Evolutionary conservation across 2,113 vertebrate species (phyloP).

Genomic region (Ramphastos sulfuratus): DNA sequence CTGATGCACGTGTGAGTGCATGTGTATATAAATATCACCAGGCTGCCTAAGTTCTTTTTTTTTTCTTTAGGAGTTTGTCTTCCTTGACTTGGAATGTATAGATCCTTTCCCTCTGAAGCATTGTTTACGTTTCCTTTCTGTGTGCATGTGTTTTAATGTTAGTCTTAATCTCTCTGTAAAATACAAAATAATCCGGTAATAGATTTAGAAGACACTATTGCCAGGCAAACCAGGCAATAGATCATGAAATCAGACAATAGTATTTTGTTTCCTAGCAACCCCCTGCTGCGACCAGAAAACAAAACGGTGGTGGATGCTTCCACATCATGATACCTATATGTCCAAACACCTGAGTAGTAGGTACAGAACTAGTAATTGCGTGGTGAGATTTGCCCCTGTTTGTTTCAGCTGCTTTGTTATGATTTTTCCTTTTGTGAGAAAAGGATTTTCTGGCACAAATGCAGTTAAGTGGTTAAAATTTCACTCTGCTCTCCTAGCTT

Average conservation of each 20-base stretch:
- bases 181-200: constrained; percentile 66
- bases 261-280: constrained; percentile 82
- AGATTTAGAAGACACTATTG: constrained; percentile 71
- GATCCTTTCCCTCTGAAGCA: not conserved
- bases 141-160: not conserved
- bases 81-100: not conserved
- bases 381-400: not conserved
- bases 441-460: not conserved
- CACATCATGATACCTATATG: constrained; percentile 45
- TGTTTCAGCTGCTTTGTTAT: not conserved
- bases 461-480: constrained; percentile 3
- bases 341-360: not conserved
- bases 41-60: not conserved
- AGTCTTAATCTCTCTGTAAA: not conserved
- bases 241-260: constrained; percentile 79
- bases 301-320: constrained; percentile 73
- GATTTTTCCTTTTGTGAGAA: not conserved
- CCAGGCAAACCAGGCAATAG: constrained; percentile 71
- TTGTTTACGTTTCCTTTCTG: not conserved
- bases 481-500: not conserved
- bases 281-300: constrained; percentile 75
- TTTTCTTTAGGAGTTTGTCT: constrained; percentile 2
- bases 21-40: not conserved
- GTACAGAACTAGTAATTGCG: not conserved
- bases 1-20: not conserved